These are phyloP conservation scores for Drosophila quadrilineata DNA, from an alignment of 1,140 invertebrate species.

Conservation along the genomic window DNA sequence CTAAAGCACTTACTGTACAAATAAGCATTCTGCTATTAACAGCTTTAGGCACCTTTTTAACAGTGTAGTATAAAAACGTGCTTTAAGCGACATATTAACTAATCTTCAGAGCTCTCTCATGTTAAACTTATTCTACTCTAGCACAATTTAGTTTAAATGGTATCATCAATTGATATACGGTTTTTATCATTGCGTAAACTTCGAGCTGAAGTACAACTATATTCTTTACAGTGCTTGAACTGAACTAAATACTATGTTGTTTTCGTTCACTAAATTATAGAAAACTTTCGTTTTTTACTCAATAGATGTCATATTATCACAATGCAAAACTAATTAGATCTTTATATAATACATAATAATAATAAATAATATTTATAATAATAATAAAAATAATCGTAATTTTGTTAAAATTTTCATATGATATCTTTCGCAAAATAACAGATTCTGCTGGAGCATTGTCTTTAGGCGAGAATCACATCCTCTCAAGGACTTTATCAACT, in stretches of 20 bases:
- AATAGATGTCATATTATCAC: conserved; percentile 31
- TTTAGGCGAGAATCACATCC: conserved; percentile 11
- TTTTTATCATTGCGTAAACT: conserved; percentile 11
- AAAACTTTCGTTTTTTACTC: background rate
- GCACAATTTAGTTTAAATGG: too few species aligned
- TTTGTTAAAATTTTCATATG: conserved; percentile 16
- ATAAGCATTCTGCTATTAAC: too few species aligned
- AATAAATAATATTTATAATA: conserved; percentile 37
- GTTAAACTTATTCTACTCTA: too few species aligned
- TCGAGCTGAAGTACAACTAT: background rate
- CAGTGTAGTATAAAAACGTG: too few species aligned
- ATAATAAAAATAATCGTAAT: conserved; percentile 3
- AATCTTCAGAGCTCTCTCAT: too few species aligned
- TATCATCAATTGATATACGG: too few species aligned
- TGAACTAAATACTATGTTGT: conserved; percentile 22
- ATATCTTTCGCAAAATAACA: conserved; percentile 15
- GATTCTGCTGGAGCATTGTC: conserved; percentile 29
- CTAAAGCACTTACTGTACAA: too few species aligned
- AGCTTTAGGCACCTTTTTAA: too few species aligned
- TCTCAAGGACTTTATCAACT: background rate
- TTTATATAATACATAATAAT: conserved; percentile 27
- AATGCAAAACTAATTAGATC: conserved; percentile 20
- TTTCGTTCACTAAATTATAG: background rate
- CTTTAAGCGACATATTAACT: too few species aligned
- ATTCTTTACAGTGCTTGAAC: background rate